These are phyloP conservation scores for Pitta sordida DNA, from an alignment of 2,113 vertebrate species.

Conservation along the genomic window DNA sequence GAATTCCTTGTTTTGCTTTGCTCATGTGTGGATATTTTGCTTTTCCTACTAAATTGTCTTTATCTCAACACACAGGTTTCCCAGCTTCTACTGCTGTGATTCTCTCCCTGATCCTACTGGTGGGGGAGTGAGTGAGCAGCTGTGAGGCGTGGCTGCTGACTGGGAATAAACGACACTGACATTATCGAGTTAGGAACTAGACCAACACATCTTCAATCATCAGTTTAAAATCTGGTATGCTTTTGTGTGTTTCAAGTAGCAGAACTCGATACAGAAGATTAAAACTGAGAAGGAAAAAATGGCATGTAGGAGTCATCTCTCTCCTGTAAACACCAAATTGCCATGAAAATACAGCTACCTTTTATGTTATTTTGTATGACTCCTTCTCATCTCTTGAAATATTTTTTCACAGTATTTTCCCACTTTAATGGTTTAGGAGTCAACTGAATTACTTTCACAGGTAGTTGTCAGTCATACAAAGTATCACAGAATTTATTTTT, in stretches of 20 bases:
- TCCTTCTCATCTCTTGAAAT: neutral
- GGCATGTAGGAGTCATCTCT: neutral
- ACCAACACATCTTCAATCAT: neutral
- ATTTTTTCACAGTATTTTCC: neutral
- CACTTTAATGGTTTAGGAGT: neutral
- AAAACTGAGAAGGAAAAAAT: neutral
- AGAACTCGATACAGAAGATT: neutral
- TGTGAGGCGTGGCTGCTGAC: neutral
- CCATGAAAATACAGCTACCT: neutral
- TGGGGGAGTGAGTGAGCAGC: neutral
- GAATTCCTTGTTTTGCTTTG: neutral
- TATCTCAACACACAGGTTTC: neutral
- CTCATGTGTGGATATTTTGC: neutral
- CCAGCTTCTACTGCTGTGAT: neutral
- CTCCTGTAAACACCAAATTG: neutral
- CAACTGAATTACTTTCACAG: neutral
- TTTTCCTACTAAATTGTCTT: neutral
- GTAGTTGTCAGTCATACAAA: neutral
- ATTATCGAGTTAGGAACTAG: neutral
- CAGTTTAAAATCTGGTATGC: neutral
- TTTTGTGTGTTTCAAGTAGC: neutral
- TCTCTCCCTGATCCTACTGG: neutral
- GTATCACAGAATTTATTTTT: neutral
- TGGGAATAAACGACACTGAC: neutral
- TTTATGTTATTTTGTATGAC: neutral